A percentile compares a stretch with the other conserved stretches of the same genome.
Evolutionary conservation across 2,797 vertebrate species (phyloP).

Genomic region (Coranthus polyacanthus): DNA sequence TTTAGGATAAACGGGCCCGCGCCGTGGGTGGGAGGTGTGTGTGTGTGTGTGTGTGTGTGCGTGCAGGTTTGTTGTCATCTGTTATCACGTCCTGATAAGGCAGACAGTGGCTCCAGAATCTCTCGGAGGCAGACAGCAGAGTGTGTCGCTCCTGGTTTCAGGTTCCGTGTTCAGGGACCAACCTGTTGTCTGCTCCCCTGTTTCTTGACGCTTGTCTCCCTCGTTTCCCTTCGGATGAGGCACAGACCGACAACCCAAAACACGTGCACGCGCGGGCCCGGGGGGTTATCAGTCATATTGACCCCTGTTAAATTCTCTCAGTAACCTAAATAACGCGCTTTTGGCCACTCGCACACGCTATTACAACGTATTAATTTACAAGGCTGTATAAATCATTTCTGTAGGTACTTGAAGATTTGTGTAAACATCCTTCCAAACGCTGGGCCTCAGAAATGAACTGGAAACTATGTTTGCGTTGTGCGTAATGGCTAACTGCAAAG

Average conservation of each 20-base stretch:
- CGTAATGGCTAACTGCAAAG: not conserved
- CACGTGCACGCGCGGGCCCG: slow-evolving; percentile 1
- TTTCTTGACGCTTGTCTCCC: slow-evolving; percentile 55
- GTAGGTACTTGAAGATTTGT: slow-evolving; percentile 29
- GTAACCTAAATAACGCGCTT: slow-evolving; percentile 10
- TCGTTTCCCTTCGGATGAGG: slow-evolving; percentile 62
- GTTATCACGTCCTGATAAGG: slow-evolving; percentile 87
- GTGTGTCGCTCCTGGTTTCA: slow-evolving; percentile 82
- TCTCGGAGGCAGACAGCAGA: slow-evolving; percentile 81
- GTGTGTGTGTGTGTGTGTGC: slow-evolving; percentile 28
- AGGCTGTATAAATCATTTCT: slow-evolving; percentile 23
- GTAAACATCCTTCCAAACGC: slow-evolving; percentile 44
- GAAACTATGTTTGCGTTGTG: slow-evolving; percentile 13
- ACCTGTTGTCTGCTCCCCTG: slow-evolving; percentile 65
- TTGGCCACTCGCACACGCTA: not conserved
- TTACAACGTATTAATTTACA: not conserved
- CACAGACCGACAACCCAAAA: slow-evolving; percentile 21
- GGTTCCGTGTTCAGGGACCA: slow-evolving; percentile 76
- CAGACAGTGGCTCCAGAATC: slow-evolving; percentile 84
- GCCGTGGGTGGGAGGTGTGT: slow-evolving; percentile 74
- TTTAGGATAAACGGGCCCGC: slow-evolving; percentile 58
- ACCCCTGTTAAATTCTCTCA: slow-evolving; percentile 16
- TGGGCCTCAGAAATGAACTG: not conserved
- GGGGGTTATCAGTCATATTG: slow-evolving; percentile 15
- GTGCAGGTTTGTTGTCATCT: slow-evolving; percentile 84